Conservation (phyloP, 2,113 vertebrate genomes). For the Mus musculus region DNA sequence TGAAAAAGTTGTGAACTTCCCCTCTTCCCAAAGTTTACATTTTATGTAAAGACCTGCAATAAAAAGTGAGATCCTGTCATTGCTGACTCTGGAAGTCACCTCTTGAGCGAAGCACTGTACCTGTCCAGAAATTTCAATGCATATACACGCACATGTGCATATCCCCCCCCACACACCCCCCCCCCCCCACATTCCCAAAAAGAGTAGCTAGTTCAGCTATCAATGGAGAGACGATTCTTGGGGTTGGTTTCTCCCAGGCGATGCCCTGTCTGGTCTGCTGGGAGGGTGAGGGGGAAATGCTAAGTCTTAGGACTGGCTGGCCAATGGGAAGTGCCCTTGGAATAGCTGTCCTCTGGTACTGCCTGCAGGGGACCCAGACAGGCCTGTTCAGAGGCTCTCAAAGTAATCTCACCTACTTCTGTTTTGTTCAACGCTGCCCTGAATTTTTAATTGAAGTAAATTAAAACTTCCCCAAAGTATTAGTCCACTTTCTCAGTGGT, state of each 20-base stretch:
- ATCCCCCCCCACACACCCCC: not conserved
- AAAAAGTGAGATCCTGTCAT: not conserved
- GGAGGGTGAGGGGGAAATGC: not conserved
- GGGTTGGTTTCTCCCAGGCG: not conserved
- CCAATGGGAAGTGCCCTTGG: not conserved
- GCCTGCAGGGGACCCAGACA: not conserved
- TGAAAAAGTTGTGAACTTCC: not conserved
- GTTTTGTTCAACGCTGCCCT: conserved; percentile 70
- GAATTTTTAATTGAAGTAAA: conserved; percentile 80
- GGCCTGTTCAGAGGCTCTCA: not conserved
- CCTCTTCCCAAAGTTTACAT: not conserved
- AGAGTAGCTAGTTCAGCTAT: not conserved
- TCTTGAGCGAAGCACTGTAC: not conserved
- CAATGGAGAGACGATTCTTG: not conserved
- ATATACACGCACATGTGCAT: not conserved
- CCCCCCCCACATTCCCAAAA: not conserved
- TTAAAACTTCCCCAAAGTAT: conserved; percentile 75
- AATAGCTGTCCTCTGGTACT: not conserved
- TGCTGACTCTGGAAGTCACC: not conserved
- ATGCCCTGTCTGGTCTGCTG: not conserved
- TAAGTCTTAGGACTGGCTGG: not conserved
- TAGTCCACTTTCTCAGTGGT: conserved; percentile 56
- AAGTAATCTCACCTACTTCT: conserved; percentile 73
- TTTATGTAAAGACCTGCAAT: not conserved
- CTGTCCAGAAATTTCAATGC: not conserved